Evolutionary conservation across 2,888 invertebrate genomes (phyloP).

Genomic region (Epistrophe grossulariae): DNA sequence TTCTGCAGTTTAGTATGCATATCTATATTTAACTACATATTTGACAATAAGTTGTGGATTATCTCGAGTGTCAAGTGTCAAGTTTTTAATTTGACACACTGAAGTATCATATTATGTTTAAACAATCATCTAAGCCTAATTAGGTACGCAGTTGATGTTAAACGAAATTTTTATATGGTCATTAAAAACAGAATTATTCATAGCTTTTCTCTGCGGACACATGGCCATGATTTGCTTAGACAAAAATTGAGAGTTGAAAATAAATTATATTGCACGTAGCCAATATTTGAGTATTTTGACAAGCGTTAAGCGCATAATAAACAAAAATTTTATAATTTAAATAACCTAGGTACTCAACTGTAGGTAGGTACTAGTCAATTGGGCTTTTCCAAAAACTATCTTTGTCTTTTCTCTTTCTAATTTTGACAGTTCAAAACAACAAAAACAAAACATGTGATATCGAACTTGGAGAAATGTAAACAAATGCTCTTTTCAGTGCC

Average conservation of each 20-base stretch:
- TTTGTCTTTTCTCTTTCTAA: no score
- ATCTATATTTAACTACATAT: background rate
- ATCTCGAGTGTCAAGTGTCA: background rate
- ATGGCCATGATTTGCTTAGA: background rate
- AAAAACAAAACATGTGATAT: no score
- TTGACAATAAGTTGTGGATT: background rate
- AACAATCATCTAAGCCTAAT: background rate
- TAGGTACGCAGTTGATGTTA: background rate
- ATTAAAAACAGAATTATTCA: background rate
- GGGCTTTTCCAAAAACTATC: no score
- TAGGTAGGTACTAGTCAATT: no score
- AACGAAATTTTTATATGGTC: background rate
- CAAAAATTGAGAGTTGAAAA: background rate
- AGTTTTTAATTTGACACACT: slow-evolving; percentile 2
- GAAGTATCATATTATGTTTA: background rate
- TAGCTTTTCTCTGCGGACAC: background rate
- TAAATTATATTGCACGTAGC: background rate
- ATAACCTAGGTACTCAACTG: no score
- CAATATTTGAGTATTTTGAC: background rate
- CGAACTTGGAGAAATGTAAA: no score
- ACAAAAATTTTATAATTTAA: no score
- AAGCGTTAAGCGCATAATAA: background rate
- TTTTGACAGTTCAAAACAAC: no score
- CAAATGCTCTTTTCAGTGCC: no score
- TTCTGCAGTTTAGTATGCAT: background rate